Base-by-base conservation (phyloP, 2,888 invertebrate genomes). In the Portevinia maculata region DNA sequence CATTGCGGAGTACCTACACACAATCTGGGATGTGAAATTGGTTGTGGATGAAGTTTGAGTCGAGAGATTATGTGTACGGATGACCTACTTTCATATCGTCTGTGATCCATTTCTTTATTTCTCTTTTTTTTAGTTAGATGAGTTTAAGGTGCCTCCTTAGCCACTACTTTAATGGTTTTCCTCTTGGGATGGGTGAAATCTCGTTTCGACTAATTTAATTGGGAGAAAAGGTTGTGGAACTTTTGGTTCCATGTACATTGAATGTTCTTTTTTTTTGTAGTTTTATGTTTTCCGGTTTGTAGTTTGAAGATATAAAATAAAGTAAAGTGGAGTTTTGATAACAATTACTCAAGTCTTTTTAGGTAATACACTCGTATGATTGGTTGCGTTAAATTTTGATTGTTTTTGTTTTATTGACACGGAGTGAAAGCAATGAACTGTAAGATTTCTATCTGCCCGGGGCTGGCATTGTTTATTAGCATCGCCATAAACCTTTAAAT, bases 31-130 rank as follows among this genome's bases (percentile, higher is more conserved):
- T 8, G 55, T 55, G 34, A 55, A 55, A 37, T 55, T 37, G 30
- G 55, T 17, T 15, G 28, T 28, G 19, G 55, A 37, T 8, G 55
- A 19, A 34, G 34, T 32, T 21, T 19, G 55, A 60, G 60, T 24
- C 44, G 28, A 60, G 44, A 60, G 59, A 39, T 44, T 30, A 60
- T 60, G 41, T 60, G 24, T 60, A 30, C 44, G 9, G 15, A 15
- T 60, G 60, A 60, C 41, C 60, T 11, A 60, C 21, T 55, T 55
- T 39, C 8, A 37, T 21, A 15, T 55, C 19, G 9, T 55, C 37
- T 37, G 30, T 32, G 32, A 53, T 53, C 13, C 53, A 34, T 53
- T 53, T 50, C 11, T 53, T 53, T 53, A n/a, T 34, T 37, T n/a
- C 55, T 37, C 37, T 21, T 8, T 21, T 55, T 37, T 37, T 37